A percentile compares a stretch with the other conserved stretches of the same genome.
Conservation (phyloP, 2,113 vertebrate species). For the Pholis gunnellus region DNA sequence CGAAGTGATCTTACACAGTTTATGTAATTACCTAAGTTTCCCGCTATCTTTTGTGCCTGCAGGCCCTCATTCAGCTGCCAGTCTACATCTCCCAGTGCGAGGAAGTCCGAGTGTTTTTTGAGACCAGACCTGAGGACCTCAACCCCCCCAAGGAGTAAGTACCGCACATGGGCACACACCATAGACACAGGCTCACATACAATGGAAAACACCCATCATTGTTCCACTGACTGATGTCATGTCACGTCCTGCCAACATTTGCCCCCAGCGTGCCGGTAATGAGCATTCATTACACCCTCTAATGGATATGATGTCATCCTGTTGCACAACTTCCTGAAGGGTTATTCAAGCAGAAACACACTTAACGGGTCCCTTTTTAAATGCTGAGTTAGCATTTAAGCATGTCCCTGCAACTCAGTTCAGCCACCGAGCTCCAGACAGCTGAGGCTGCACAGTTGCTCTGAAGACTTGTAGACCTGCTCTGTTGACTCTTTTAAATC, state of each 20-base stretch:
- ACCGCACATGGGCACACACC: constrained; percentile 14
- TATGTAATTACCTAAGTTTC: constrained; percentile 10
- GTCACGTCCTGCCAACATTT: constrained; percentile 24
- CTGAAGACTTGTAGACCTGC: neutral
- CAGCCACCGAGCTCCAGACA: constrained; percentile 24
- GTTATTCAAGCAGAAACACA: constrained; percentile 37
- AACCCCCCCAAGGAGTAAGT: constrained; percentile 95
- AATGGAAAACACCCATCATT: constrained; percentile 18
- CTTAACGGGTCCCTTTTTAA: constrained; percentile 24
- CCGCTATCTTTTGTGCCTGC: constrained; percentile 33
- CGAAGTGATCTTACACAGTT: constrained; percentile 4
- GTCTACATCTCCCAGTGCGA: constrained; percentile 99
- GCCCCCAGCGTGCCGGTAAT: constrained; percentile 36
- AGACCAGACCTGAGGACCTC: constrained; percentile 95
- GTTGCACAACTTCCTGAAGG: constrained; percentile 37
- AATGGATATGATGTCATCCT: constrained; percentile 62
- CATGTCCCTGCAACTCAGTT: constrained; percentile 47
- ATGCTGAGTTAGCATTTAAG: constrained; percentile 56
- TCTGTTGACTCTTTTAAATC: constrained; percentile 42
- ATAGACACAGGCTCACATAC: neutral
- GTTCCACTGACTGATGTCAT: constrained; percentile 31
- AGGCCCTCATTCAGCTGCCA: constrained; percentile 97
- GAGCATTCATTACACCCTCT: constrained; percentile 50
- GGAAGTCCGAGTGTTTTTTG: constrained; percentile 97
- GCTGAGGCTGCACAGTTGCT: constrained; percentile 20